Conservation (phyloP, 2,113 vertebrate genomes). For the Lepus timidus region DNA sequence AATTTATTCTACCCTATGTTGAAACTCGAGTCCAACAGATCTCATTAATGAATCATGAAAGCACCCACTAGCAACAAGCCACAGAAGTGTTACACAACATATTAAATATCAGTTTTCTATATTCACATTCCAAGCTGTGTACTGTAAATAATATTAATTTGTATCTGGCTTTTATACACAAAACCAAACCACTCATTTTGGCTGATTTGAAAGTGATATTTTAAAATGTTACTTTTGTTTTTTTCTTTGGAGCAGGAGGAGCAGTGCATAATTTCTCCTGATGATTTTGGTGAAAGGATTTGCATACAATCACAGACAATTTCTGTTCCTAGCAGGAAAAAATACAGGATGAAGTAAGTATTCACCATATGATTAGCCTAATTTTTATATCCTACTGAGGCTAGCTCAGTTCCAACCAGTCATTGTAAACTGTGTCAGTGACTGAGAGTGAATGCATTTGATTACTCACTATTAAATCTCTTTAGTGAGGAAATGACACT, state of each 20-base stretch:
- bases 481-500: constrained; percentile 69
- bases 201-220: constrained; percentile 79
- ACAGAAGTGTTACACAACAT: constrained; percentile 59
- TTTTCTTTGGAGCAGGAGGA: constrained; percentile 70
- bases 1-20: constrained; percentile 13
- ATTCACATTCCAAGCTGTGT: constrained; percentile 40
- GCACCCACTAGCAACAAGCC: constrained; percentile 46
- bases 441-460: constrained; percentile 80
- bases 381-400: constrained; percentile 85
- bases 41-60: constrained; percentile 75
- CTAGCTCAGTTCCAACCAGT: constrained; percentile 81
- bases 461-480: constrained; percentile 83
- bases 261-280: constrained; percentile 78
- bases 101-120: constrained; percentile 66
- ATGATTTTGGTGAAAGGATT: constrained; percentile 84
- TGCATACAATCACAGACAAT: constrained; percentile 88
- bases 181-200: constrained; percentile 77
- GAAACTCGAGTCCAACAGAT: constrained; percentile 41
- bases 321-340: constrained; percentile 84
- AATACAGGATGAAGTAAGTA: constrained; percentile 83
- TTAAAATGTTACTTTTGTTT: constrained; percentile 75
- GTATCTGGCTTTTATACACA: constrained; percentile 65
- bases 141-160: constrained; percentile 78
- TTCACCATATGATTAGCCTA: constrained; percentile 86
- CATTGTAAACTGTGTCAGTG: constrained; percentile 84